Evolutionary conservation across 2,113 vertebrate species (phyloP).

Genomic region (Oncorhynchus kisutch): DNA sequence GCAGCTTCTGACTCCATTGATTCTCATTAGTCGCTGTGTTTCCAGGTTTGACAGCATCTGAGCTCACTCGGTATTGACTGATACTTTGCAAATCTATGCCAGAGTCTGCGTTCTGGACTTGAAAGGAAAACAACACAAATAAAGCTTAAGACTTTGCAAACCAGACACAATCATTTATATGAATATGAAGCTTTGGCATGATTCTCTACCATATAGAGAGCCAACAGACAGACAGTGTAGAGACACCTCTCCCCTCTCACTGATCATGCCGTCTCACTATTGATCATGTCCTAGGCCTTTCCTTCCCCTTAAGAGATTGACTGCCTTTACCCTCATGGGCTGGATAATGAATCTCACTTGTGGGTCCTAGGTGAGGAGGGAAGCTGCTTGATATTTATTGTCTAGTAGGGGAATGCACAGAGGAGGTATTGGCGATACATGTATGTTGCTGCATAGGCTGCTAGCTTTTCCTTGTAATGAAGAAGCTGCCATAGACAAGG

Average conservation of each 20-base stretch:
- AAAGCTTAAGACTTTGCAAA: slow-evolving; percentile 33
- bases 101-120: slow-evolving; percentile 37
- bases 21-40: slow-evolving; percentile 63
- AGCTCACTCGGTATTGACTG: slow-evolving; percentile 52
- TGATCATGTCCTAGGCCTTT: slow-evolving; percentile 64
- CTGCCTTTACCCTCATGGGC: slow-evolving; percentile 61
- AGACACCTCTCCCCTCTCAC: slow-evolving; percentile 39
- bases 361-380: slow-evolving; percentile 49
- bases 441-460: slow-evolving; percentile 43
- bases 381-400: slow-evolving; percentile 74
- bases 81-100: slow-evolving; percentile 45
- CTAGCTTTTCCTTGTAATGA: slow-evolving; percentile 50
- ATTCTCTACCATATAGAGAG: slow-evolving; percentile 26
- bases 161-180: slow-evolving; percentile 6
- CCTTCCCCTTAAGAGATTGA: slow-evolving; percentile 66
- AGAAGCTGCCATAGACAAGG: slow-evolving; percentile 38
- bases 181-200: neutral
- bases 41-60: slow-evolving; percentile 58
- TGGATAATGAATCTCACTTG: slow-evolving; percentile 71
- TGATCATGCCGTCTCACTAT: slow-evolving; percentile 59
- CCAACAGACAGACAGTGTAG: slow-evolving; percentile 18
- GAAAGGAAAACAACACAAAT: slow-evolving; percentile 34
- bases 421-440: slow-evolving; percentile 27
- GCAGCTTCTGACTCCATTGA: slow-evolving; percentile 64
- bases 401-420: slow-evolving; percentile 59